These are phyloP conservation scores for Gallinago solitaria DNA, from an alignment of 2,797 vertebrate genomes.

Conservation along the genomic window DNA sequence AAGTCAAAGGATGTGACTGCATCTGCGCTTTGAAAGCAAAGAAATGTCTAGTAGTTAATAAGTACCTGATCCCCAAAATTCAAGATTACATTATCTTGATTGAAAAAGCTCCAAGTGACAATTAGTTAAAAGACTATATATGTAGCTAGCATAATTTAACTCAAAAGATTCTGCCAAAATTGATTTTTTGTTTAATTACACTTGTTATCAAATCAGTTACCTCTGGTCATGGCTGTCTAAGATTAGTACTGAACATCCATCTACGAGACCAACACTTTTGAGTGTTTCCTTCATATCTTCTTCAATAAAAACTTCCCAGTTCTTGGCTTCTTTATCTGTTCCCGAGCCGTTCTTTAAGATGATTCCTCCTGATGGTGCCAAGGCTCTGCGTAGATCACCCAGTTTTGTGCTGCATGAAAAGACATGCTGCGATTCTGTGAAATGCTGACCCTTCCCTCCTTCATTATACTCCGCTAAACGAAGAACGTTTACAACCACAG, in stretches of 20 bases:
- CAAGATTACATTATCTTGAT: neutral
- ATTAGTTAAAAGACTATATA: neutral
- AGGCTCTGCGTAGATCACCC: conserved; percentile 13
- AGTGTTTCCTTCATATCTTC: conserved; percentile 86
- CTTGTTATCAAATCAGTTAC: conserved; percentile 45
- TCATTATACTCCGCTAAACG: conserved; percentile 71
- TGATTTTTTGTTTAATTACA: neutral
- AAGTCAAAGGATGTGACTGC: neutral
- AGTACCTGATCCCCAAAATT: neutral
- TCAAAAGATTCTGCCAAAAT: neutral
- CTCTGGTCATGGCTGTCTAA: conserved; percentile 84
- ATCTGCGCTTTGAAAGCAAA: neutral
- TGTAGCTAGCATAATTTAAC: neutral
- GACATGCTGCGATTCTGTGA: conserved; percentile 63
- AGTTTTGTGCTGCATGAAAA: conserved; percentile 69
- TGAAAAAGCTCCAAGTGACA: neutral
- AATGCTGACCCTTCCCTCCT: conserved; percentile 33
- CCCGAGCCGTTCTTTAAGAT: conserved; percentile 9
- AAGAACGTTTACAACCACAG: conserved; percentile 87
- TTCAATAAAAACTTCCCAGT: conserved; percentile 82
- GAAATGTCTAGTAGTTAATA: neutral
- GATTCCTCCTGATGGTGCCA: conserved; percentile 72
- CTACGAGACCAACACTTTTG: conserved; percentile 82
- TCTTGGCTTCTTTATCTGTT: conserved; percentile 18
- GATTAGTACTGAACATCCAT: conserved; percentile 88